Evolutionary conservation across 2,888 invertebrate species (phyloP), one percentile per base, ranked within the genome.

Genomic region (Osmoderma eremita): DNA sequence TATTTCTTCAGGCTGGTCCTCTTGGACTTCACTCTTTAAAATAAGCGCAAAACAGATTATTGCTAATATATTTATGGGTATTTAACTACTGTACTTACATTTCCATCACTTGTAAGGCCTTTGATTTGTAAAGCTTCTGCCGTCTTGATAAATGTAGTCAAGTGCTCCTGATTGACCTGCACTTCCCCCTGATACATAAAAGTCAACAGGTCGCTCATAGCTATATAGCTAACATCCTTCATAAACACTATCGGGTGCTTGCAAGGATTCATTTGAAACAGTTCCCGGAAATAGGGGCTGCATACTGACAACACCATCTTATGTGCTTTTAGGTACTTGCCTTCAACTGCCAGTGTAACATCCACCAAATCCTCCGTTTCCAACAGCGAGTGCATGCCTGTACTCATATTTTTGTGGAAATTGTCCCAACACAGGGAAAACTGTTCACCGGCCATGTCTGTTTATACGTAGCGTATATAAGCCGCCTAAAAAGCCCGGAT

Each of bases 381-480:
- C 42, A 80, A 67, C 69, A 81, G 67, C 15, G 79, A 77, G 75
- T 88, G 88, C 73, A 90, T 88, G 67, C 89, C 89, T 78, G 86
- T 86, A 74, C 88, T 86, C 75, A 90, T 84, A 79, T 89, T 90
- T 71, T 87, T 87, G 82, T 89, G 89, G 84, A 90, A 90, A 83
- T 90, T 89, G 79, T 90, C 90, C 90, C 90, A 90, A 79, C 88
- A 87, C 81, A 90, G 84, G 79, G 90, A 90, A 79, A 88, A 88
- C 81, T 88, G 88, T 82, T 88, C 88, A 80, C 86, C 86, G 84
- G 86, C 86, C 81, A 81, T 82, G 30, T 30, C 30, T 30, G 6
- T 30, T 4, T 6, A n/a, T n/a, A n/a, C n/a, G n/a, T n/a, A n/a
- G 73, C 75, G 69, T 42, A 30, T 30, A 5, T 10, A 30, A 30